phyloP scores from a whole-genome alignment of 2,797 vertebrate genomes.

The Acridotheres tristis region DNA sequence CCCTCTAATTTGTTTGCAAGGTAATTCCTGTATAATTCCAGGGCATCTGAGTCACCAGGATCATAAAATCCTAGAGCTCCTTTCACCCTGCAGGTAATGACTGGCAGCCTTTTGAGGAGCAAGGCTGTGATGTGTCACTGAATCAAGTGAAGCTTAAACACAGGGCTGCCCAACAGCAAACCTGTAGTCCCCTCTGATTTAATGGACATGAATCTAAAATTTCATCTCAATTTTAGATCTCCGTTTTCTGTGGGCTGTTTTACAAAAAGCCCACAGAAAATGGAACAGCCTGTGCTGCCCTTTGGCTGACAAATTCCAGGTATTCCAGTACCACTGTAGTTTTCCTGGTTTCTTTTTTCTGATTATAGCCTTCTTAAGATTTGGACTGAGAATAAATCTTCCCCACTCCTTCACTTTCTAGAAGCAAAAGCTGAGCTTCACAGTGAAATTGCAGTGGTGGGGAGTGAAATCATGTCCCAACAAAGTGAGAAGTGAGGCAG shows the following conservation, averaged over 20 bases:
- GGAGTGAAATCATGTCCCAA: background rate
- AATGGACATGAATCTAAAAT: background rate
- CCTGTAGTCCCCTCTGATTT: background rate
- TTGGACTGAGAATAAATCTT: background rate
- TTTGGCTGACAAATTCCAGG: background rate
- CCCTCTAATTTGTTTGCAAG: background rate
- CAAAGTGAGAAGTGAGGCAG: background rate
- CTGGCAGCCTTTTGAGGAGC: background rate
- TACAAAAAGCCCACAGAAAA: background rate
- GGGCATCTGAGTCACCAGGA: background rate
- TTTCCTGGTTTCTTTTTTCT: background rate
- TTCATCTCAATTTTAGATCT: background rate
- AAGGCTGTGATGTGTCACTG: background rate
- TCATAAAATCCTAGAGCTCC: background rate
- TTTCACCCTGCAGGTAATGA: background rate
- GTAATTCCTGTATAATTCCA: background rate
- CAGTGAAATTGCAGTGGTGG: background rate
- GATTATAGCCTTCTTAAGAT: background rate
- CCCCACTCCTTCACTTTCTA: background rate
- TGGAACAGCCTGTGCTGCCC: background rate
- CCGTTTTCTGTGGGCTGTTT: background rate
- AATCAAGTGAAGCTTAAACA: background rate
- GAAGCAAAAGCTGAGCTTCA: background rate
- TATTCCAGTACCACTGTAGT: background rate
- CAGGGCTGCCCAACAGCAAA: background rate